Evolutionary conservation across 2,113 vertebrate genomes (phyloP).

Genomic region (Muntiacus muntjak): DNA sequence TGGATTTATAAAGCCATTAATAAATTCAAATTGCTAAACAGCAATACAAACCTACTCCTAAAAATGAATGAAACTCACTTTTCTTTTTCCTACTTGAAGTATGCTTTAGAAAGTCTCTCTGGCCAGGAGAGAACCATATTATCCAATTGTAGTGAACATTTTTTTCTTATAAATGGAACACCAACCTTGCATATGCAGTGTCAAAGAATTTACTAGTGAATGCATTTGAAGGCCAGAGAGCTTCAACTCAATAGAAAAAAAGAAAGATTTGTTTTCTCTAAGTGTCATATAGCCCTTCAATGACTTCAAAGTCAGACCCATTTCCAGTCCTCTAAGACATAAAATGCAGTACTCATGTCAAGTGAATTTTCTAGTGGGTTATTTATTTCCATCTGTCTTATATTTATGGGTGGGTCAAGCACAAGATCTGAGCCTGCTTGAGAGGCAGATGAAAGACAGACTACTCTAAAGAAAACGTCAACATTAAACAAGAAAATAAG

Average conservation of each 20-base stretch:
- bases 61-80: slow-evolving; percentile 2
- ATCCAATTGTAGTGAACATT: background rate
- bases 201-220: background rate
- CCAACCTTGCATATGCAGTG: slow-evolving; percentile 1
- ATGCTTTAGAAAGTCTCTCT: background rate
- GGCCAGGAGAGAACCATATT: background rate
- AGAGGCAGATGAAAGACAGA: background rate
- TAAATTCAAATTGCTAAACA: background rate
- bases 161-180: slow-evolving; percentile 9
- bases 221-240: background rate
- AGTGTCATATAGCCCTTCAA: background rate
- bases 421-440: background rate
- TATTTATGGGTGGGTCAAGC: slow-evolving; percentile 19
- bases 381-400: slow-evolving; percentile 44
- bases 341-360: background rate
- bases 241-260: background rate
- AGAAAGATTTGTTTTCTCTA: slow-evolving; percentile 22
- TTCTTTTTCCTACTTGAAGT: background rate
- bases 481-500: background rate
- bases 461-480: background rate
- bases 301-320: slow-evolving; percentile 17
- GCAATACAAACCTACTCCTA: background rate
- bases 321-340: slow-evolving; percentile 2
- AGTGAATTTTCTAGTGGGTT: slow-evolving; percentile 27
- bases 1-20: background rate